Evolutionary conservation across 2,797 vertebrate species (phyloP), one percentile per base, ranked within the genome.

Genomic region (Phyllotis vaccarum): DNA sequence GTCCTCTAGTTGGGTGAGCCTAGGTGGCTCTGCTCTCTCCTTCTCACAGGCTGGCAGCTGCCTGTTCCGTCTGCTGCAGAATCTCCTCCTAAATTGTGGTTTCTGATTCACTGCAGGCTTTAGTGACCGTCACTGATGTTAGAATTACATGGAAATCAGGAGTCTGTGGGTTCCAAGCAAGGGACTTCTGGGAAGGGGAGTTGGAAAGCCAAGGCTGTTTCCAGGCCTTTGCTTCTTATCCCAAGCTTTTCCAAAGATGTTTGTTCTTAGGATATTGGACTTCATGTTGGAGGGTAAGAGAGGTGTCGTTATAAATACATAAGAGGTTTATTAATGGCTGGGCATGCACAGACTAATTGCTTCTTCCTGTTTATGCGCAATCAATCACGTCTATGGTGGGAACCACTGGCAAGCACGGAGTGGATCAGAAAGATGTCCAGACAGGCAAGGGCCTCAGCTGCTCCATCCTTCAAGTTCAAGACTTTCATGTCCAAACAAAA

Each of bases 321-420:
- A 95, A 96, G 95, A 97, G 93, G 66, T 95, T 96, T 94, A 97
- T 98, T 97, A 97, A 97, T 97, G 97, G 90, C 90, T 14, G 16
- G 94, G 92, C 97, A 97, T 80, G 97, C 92, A 90, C 96, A 58
- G 92, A 92, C 97, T 98, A 96, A 98, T 97, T 98, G 96, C 93
- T 96, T 96, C 94, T 92, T 94, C 92, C 93, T 94, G 94, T 97
- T 97, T 96, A 95, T 89, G 94, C 40, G 83, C 94, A 96, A 97
- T 98, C 96, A 96, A 96, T 98, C 97, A 92, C 94, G 27, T 76
- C 78, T 75, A 34, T 60, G 68, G 90, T 87, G 74, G 90, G 56
- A 96, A 62, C 82, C 79, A 12, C 62, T 13, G 82, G 90, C 37
- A 31, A 85, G 92, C 4, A 9, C 76, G 43, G 90, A 94, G 72